Conservation (phyloP, 2,113 vertebrate genomes). For the Sceloporus undulatus region DNA sequence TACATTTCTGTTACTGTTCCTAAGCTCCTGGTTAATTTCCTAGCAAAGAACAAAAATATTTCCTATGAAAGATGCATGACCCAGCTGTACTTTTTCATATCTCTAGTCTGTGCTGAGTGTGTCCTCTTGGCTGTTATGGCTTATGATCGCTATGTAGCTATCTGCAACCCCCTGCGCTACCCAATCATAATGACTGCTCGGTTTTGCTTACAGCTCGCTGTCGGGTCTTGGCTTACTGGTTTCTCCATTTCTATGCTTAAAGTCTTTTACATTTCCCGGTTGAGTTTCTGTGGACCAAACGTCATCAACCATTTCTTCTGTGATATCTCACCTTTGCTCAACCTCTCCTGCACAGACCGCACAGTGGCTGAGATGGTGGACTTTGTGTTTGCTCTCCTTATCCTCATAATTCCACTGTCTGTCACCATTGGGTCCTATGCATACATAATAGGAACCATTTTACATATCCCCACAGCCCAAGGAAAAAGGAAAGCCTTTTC, state of each 20-base stretch:
- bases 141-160: constrained; percentile 61
- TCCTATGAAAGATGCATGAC: constrained; percentile 44
- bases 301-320: constrained; percentile 66
- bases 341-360: constrained; percentile 29
- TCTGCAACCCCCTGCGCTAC: constrained; percentile 56
- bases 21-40: constrained; percentile 39
- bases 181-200: constrained; percentile 33
- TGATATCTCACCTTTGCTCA: constrained; percentile 62
- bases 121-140: constrained; percentile 64
- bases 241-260: constrained; percentile 47
- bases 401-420: constrained; percentile 45
- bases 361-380: constrained; percentile 45
- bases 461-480: constrained; percentile 37
- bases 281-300: constrained; percentile 48
- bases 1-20: constrained; percentile 62
- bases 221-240: constrained; percentile 46
- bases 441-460: constrained; percentile 44
- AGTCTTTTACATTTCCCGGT: constrained; percentile 49
- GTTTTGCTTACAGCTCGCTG: constrained; percentile 38
- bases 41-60: constrained; percentile 22
- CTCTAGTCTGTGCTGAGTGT: constrained; percentile 53
- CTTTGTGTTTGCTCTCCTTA: constrained; percentile 54
- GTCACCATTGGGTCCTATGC: constrained; percentile 48
- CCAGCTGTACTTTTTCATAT: constrained; percentile 64
- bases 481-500: constrained; percentile 64